These are phyloP conservation scores for Ascidia mentula DNA, from an alignment of 23 tunicate genomes.

Conservation along the genomic window DNA sequence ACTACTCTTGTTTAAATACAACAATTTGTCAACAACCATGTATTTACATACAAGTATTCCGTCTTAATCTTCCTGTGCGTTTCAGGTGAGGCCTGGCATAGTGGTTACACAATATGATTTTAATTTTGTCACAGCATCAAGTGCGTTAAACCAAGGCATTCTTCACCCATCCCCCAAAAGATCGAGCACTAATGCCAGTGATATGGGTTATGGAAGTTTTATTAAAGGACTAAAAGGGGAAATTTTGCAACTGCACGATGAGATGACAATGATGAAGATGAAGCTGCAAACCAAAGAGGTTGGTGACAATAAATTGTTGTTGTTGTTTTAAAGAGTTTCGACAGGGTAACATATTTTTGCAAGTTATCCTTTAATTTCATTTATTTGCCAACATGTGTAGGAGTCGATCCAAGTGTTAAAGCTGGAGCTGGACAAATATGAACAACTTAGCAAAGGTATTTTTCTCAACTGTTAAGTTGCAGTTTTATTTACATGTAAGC, in stretches of 20 bases:
- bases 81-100: too few relatives aligned
- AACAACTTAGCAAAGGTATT: background rate
- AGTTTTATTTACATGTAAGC: too few relatives aligned
- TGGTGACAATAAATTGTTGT: background rate
- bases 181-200: background rate
- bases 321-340: background rate
- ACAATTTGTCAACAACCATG: too few relatives aligned
- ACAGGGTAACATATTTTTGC: background rate
- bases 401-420: slow-evolving; percentile 55
- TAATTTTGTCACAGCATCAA: background rate
- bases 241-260: slow-evolving; percentile 23
- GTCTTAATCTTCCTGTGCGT: too few relatives aligned
- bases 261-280: slow-evolving; percentile 48
- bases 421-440: slow-evolving; percentile 38
- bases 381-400: slow-evolving; percentile 3
- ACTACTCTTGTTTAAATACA: too few relatives aligned
- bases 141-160: background rate
- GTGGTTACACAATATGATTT: too few relatives aligned
- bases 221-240: background rate
- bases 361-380: background rate
- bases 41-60: too few relatives aligned
- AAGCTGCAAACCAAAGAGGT: slow-evolving; percentile 74
- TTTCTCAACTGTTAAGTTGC: too few relatives aligned
- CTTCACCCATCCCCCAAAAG: background rate
- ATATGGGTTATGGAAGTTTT: slow-evolving; percentile 10